Evolutionary conservation across 2,888 invertebrate genomes (phyloP).

Genomic region (Hermaeophaga mercurialis): DNA sequence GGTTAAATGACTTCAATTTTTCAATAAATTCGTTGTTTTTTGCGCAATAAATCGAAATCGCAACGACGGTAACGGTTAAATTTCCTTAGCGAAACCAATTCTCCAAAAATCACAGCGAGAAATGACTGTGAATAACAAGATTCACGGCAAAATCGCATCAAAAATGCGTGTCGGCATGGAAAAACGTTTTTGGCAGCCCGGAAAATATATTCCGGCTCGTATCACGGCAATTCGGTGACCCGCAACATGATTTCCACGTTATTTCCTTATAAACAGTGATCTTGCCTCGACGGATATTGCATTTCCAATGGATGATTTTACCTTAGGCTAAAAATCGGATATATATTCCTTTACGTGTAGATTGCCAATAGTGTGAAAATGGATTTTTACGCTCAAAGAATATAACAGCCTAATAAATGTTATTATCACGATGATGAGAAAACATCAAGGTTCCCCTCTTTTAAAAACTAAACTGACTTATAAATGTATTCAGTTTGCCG

Average conservation of each 20-base stretch:
- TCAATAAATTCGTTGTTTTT: slow-evolving; percentile 7
- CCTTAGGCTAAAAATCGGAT: slow-evolving; percentile 5
- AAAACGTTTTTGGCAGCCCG: slow-evolving; percentile 42
- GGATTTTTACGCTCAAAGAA: not conserved
- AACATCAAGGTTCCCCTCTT: too few species aligned
- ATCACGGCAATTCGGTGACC: slow-evolving; percentile 42
- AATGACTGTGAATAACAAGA: slow-evolving; percentile 38
- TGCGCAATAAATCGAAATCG: slow-evolving; percentile 3
- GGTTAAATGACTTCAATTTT: slow-evolving; percentile 13
- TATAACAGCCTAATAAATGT: too few species aligned
- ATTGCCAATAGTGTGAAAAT: slow-evolving; percentile 5
- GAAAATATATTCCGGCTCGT: slow-evolving; percentile 39
- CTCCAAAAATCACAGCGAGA: slow-evolving; percentile 17
- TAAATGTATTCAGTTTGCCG: too few species aligned
- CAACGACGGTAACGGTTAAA: not conserved
- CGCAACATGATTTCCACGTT: slow-evolving; percentile 42
- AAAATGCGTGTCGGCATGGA: slow-evolving; percentile 44
- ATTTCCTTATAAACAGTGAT: slow-evolving; percentile 35
- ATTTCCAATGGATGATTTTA: slow-evolving; percentile 18
- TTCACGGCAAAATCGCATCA: slow-evolving; percentile 37
- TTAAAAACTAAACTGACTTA: too few species aligned
- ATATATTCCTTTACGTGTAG: slow-evolving; percentile 4
- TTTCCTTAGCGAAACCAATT: slow-evolving; percentile 11
- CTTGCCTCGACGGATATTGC: slow-evolving; percentile 14
- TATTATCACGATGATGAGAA: too few species aligned